Evolutionary conservation across 2,888 invertebrate species (phyloP), one percentile per base, ranked within the genome.

Genomic region (Eupithecia dodoneata): DNA sequence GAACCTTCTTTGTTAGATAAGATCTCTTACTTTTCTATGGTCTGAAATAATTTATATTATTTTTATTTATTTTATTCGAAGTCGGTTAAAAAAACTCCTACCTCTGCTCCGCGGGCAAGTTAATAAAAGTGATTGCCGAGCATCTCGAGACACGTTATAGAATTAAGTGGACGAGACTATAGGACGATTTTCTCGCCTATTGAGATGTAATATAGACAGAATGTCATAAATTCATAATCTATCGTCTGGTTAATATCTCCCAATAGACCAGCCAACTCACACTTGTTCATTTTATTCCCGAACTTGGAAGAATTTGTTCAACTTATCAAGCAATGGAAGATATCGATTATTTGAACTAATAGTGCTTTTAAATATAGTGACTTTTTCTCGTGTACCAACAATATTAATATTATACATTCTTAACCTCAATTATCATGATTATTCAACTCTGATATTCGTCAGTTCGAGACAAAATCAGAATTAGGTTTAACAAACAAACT

Each of bases 261-360:
- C 63, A 63, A 30, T 18, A 63, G 63, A 63, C 63, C 10, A 30
- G 10, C 63, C 4, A 69, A 42, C 18, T 72, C n/a, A 75, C 71
- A 41, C 42, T 73, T 73, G 78, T 76, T 76, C 78, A 72, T 78
- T 78, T 76, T 78, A 74, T 72, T 78, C 69, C 76, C 72, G 74
- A 76, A 78, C 76, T 44, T 78, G 78, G 78, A 78, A 78, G 74
- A 45, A 15, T 52, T 67, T 49, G 6, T 67, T 74, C 74, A 72
- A 78, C 66, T 73, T 75, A 78, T 59, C 71, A 78, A 76, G 76
- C 76, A 73, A 76, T 79, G 79, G 79, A 79, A 79, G 79, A 76
- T 74, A 6, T 63, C 47, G 47, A 69, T 63, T 13, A 71, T 63
- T 45, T n/a, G 30, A 74, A 74, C 18, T 45, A 73, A 63, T 63